A percentile compares a stretch with the other conserved stretches of the same genome.
phyloP scores from a whole-genome alignment of 2,888 invertebrate species.

The Uloborus plumipes region DNA sequence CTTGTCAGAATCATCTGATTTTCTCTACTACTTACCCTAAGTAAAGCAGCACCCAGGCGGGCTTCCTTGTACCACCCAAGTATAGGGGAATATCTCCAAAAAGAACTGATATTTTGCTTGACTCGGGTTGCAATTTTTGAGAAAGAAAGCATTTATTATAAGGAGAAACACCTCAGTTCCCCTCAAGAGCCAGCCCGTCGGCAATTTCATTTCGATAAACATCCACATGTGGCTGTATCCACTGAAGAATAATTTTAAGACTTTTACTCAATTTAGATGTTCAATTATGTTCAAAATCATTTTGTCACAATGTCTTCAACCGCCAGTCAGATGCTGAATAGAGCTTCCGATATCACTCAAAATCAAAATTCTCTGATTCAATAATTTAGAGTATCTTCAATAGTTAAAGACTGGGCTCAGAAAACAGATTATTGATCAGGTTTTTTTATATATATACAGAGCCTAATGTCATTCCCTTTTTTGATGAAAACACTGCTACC shows the following conservation, averaged over 20 bases:
- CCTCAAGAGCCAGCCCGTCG: background rate
- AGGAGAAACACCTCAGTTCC: background rate
- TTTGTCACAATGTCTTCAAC: background rate
- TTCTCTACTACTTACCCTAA: background rate
- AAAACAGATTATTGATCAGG: background rate
- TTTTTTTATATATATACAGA: background rate
- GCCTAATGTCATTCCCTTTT: background rate
- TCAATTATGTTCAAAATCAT: background rate
- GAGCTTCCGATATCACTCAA: background rate
- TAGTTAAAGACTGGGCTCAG: background rate
- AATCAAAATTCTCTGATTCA: background rate
- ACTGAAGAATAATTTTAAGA: background rate
- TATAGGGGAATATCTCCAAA: background rate
- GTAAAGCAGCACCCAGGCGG: background rate
- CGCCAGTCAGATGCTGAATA: background rate
- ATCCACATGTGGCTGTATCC: background rate
- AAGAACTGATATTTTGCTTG: background rate
- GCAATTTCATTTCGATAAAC: background rate
- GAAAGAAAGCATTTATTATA: background rate
- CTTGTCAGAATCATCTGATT: background rate
- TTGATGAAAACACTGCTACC: background rate
- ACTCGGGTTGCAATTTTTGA: background rate
- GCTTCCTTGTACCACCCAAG: background rate
- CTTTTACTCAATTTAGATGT: background rate
- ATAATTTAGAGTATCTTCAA: background rate